Base-by-base conservation (phyloP, 2,888 invertebrate genomes). In the Tetanocera ferruginea region DNA sequence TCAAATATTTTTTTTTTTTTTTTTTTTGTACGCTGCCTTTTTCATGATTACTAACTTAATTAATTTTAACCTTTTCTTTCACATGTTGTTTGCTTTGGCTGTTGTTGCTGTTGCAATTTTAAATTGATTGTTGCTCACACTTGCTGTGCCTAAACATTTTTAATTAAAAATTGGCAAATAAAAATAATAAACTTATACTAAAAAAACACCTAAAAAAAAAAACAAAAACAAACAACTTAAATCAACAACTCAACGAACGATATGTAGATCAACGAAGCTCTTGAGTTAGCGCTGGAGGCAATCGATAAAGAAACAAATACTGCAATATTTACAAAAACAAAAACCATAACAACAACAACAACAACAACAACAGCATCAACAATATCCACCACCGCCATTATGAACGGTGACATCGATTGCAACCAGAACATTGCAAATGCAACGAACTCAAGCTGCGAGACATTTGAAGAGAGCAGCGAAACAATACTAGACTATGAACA, bases 201-300 rank as follows among this genome's bases (percentile, higher is more conserved):
- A 60, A 37, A 55, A 62, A 57, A 57, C 37, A 55, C 43, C 34
- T 43, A 78, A 51, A 75, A 71, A 71, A 76, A 74, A 60, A 73
- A 76, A 37, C 25, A 49, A 66, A 67, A 69, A 66, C 25, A 37
- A 77, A 60, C 31, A 66, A 28, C 49, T 49, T 49, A 8, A 31
- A 76, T 23, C 51, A 60, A 60, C 60, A 77, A 74, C 62, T 28
- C 49, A 64, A n/a, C 14, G 17, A 70, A 67, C 52, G 55, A 43
- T 73, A 78, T 52, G 76, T 90, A 93, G 93, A 93, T 93, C 78
- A 90, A 92, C 87, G 93, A 93, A 89, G 93, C 93, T 83, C 89
- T 93, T 86, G 93, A 93, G 86, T 88, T 93, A 86, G 93, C 93
- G 84, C 92, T 93, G 86, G 91, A 92, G 89, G 92, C 92, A 86